Evolutionary conservation across 2,113 vertebrate species (phyloP).

Genomic region (Ammodytes dubius): DNA sequence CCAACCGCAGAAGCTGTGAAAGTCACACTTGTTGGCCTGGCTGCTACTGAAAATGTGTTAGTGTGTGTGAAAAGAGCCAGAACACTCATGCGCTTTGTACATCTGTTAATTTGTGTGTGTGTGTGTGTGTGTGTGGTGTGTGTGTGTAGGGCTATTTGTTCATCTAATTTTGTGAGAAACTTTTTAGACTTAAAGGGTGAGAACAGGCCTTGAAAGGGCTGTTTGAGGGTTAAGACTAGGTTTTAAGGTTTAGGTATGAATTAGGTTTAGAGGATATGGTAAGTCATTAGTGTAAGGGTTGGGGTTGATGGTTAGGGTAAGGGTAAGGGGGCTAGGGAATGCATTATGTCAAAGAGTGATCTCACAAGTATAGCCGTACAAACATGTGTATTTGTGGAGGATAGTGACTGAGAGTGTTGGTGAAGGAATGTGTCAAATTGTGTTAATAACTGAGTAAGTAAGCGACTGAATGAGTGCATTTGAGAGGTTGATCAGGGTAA

Average conservation of each 20-base stretch:
- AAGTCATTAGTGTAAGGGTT: no score
- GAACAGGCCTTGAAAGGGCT: no score
- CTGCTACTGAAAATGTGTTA: slow-evolving; percentile 15
- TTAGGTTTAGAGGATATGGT: no score
- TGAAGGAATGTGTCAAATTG: slow-evolving; percentile 33
- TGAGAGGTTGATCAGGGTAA: background rate
- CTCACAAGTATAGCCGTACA: no score
- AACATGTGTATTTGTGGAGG: background rate
- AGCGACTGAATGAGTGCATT: slow-evolving; percentile 11
- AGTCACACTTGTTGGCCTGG: slow-evolving; percentile 71
- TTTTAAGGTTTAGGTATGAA: no score
- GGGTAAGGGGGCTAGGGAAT: no score
- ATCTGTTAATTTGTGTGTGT: slow-evolving; percentile 56
- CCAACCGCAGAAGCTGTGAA: slow-evolving; percentile 69
- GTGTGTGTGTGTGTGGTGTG: slow-evolving; percentile 40
- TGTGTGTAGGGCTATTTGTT: background rate
- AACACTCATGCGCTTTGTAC: slow-evolving; percentile 58
- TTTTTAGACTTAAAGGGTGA: no score
- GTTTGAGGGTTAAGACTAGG: no score
- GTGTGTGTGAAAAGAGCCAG: slow-evolving; percentile 37
- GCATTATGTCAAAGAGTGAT: no score
- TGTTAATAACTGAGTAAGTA: slow-evolving; percentile 13
- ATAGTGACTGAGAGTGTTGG: slow-evolving; percentile 47
- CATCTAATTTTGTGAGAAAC: no score
- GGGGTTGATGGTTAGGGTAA: no score